These are phyloP conservation scores for Cylloceria caligata DNA, from an alignment of 2,888 invertebrate genomes.

Conservation along the genomic window DNA sequence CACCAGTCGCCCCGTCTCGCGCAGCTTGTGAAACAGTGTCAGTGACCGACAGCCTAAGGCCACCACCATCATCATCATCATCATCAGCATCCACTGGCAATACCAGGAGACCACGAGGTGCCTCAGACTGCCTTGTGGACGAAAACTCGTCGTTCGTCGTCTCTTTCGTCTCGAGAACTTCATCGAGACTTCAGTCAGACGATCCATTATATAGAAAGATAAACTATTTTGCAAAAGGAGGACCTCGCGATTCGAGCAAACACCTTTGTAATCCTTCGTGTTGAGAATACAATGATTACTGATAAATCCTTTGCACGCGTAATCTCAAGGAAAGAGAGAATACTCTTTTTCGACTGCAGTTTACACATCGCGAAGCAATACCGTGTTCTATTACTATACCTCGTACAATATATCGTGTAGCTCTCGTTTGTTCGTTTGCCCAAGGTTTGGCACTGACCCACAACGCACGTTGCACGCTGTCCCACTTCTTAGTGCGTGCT, in stretches of 20 bases:
- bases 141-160: slow-evolving; percentile 31
- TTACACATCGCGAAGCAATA: neutral
- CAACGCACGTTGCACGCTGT: slow-evolving; percentile 75
- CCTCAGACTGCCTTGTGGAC: slow-evolving; percentile 18
- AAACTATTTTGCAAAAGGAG: neutral
- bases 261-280: slow-evolving; percentile 15
- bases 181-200: neutral
- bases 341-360: slow-evolving; percentile 17
- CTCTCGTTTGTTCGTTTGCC: slow-evolving; percentile 69
- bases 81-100: slow-evolving; percentile 12
- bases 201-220: neutral
- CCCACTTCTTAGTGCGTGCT: slow-evolving; percentile 75
- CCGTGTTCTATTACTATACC: slow-evolving; percentile 17
- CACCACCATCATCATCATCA: slow-evolving; percentile 71
- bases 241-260: neutral
- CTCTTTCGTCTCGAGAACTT: slow-evolving; percentile 4
- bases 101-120: slow-evolving; percentile 3
- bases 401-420: slow-evolving; percentile 31
- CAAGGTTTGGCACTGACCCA: slow-evolving; percentile 82
- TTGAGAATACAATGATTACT: neutral
- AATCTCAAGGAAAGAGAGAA: neutral
- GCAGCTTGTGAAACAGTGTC: slow-evolving; percentile 82
- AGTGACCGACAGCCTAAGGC: slow-evolving; percentile 84
- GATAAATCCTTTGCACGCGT: neutral
- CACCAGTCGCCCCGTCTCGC: slow-evolving; percentile 56